A percentile compares a stretch with the other conserved stretches of the same genome.
Evolutionary conservation across 2,888 invertebrate species (phyloP).

Genomic region (Brassicogethes aeneus): DNA sequence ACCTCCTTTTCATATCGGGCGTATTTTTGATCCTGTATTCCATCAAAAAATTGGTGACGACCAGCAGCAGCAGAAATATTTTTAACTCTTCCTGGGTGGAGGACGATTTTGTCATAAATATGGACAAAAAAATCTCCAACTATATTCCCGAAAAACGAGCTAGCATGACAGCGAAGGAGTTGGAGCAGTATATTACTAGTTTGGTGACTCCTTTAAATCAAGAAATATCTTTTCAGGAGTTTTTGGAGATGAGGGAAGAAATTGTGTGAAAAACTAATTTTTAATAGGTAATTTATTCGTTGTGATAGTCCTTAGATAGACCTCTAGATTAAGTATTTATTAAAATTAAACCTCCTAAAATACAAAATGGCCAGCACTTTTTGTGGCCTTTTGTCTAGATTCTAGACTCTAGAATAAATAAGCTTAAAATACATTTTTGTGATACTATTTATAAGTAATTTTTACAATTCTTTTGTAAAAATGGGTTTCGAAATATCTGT

Average conservation of each 20-base stretch:
- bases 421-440: no score
- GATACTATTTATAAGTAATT: no score
- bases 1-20: constrained; percentile 45
- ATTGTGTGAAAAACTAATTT: constrained; percentile 6
- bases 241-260: constrained; percentile 12
- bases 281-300: constrained; percentile 1
- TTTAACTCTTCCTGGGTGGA: constrained; percentile 29
- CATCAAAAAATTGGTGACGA: constrained; percentile 32
- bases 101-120: constrained; percentile 25
- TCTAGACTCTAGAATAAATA: no score
- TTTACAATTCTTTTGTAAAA: no score
- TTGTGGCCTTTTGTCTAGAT: no score
- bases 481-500: no score
- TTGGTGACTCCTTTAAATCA: constrained; percentile 15
- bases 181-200: constrained; percentile 30
- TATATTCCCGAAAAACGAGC: constrained; percentile 29
- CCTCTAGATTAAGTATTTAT: no score
- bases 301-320: constrained; percentile 5
- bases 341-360: no score
- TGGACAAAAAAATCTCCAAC: constrained; percentile 29
- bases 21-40: constrained; percentile 45
- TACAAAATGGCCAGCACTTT: no score
- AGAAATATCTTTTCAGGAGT: constrained; percentile 13
- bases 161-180: constrained; percentile 30
- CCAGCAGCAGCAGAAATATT: constrained; percentile 13